Conservation (phyloP, 2,888 invertebrate species). For the Eubasilissa splendida region DNA sequence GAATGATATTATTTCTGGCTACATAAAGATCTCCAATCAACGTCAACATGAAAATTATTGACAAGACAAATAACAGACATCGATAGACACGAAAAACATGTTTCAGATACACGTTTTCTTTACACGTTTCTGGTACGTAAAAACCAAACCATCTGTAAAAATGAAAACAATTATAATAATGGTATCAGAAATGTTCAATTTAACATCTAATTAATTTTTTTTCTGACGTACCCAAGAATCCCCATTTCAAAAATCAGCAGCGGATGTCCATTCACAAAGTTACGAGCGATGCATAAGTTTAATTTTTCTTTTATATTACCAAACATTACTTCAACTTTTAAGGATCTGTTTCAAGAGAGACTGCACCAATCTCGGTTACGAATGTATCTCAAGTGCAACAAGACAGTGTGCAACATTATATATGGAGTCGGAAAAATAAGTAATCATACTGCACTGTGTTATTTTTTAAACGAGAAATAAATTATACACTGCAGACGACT, state of each 20-base stretch:
- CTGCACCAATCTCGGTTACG: background rate
- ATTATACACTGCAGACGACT: background rate
- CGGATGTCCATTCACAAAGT: conserved; percentile 10
- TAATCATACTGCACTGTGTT: too few relatives aligned
- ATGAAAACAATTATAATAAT: background rate
- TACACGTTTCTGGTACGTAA: background rate
- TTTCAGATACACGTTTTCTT: background rate
- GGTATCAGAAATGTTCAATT: too few relatives aligned
- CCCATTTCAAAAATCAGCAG: background rate
- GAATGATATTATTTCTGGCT: conserved; percentile 35
- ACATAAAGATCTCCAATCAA: conserved; percentile 31
- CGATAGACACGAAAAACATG: conserved; percentile 17
- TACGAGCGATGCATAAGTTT: background rate
- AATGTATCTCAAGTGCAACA: background rate
- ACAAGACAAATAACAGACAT: conserved; percentile 13
- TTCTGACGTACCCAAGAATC: conserved; percentile 3
- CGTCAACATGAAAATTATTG: conserved; percentile 13
- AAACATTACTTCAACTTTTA: too few relatives aligned
- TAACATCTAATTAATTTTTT: background rate
- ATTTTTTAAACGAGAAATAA: background rate
- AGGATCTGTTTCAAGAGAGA: too few relatives aligned
- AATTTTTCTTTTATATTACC: background rate
- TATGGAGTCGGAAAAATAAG: too few relatives aligned
- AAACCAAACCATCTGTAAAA: conserved; percentile 10
- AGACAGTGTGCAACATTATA: too few relatives aligned